A percentile compares a stretch with the other conserved stretches of the same genome.
Evolutionary conservation across 2,113 vertebrate genomes (phyloP).

Genomic region (Vulpes lagopus): DNA sequence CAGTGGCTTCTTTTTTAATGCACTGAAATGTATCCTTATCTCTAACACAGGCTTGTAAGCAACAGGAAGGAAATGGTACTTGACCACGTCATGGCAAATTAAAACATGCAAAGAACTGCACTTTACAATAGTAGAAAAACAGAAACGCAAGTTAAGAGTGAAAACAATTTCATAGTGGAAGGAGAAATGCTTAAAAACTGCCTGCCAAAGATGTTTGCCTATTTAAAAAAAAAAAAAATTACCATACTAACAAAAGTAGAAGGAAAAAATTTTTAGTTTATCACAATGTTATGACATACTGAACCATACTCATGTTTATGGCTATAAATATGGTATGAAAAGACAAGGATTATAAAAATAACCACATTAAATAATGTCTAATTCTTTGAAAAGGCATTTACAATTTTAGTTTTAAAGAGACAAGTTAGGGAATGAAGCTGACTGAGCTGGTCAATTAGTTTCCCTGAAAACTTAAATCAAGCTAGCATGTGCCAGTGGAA

Average conservation of each 20-base stretch:
- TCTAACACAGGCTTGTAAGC: slow-evolving; percentile 85
- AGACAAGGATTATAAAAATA: slow-evolving; percentile 43
- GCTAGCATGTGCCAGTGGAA: slow-evolving; percentile 62
- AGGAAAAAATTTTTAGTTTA: slow-evolving; percentile 2
- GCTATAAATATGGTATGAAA: slow-evolving; percentile 51
- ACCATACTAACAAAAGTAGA: slow-evolving; percentile 33
- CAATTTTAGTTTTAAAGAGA: slow-evolving; percentile 46
- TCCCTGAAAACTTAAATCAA: slow-evolving; percentile 67
- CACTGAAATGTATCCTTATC: slow-evolving; percentile 88
- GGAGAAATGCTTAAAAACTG: slow-evolving; percentile 16
- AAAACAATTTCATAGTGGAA: slow-evolving; percentile 78
- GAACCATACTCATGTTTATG: neutral
- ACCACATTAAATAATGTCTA: slow-evolving; percentile 35
- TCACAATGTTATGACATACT: slow-evolving; percentile 38
- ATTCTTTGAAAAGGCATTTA: slow-evolving; percentile 50
- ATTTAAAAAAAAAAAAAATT: neutral
- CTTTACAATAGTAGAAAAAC: slow-evolving; percentile 84
- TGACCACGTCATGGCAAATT: slow-evolving; percentile 92
- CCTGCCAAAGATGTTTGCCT: neutral
- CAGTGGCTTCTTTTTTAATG: slow-evolving; percentile 78
- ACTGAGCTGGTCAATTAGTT: neutral
- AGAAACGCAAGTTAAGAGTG: slow-evolving; percentile 77
- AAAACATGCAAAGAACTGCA: slow-evolving; percentile 89
- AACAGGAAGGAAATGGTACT: slow-evolving; percentile 92
- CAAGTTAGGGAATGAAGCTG: neutral